phyloP scores from a whole-genome alignment of 2,888 invertebrate species.

The Melipona bicolor region DNA sequence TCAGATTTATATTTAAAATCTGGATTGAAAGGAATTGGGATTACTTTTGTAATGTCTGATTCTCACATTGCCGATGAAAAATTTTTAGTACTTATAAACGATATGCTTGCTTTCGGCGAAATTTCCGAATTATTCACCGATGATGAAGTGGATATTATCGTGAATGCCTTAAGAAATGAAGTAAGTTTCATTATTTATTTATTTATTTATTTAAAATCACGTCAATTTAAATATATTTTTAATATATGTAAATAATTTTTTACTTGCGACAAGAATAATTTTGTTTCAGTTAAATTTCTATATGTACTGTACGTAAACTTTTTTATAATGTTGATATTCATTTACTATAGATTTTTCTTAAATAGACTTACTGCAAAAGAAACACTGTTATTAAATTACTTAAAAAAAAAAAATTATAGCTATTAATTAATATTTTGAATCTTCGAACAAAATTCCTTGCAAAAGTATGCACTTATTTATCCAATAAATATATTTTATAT shows the following conservation, averaged over 20 bases:
- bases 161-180: slow-evolving; percentile 90
- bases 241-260: background rate
- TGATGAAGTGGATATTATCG: slow-evolving; percentile 95
- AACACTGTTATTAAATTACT: too few species aligned
- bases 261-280: background rate
- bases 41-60: slow-evolving; percentile 96
- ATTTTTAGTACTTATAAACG: slow-evolving; percentile 96
- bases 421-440: background rate
- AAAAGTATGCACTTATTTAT: background rate
- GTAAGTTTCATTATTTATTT: slow-evolving; percentile 79
- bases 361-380: too few species aligned
- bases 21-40: slow-evolving; percentile 93
- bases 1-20: slow-evolving; percentile 93
- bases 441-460: background rate
- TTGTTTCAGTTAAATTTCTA: too few species aligned
- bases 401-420: background rate
- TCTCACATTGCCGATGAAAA: slow-evolving; percentile 96
- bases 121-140: slow-evolving; percentile 95
- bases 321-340: too few species aligned
- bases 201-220: too few species aligned
- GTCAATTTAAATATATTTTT: too few species aligned
- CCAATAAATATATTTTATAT: background rate
- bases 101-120: slow-evolving; percentile 96
- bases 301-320: too few species aligned
- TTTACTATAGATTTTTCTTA: too few species aligned